A percentile compares a stretch with the other conserved stretches of the same genome.
Evolutionary conservation across 1,140 invertebrate species (phyloP).

Genomic region (Aradophagus sp.): DNA sequence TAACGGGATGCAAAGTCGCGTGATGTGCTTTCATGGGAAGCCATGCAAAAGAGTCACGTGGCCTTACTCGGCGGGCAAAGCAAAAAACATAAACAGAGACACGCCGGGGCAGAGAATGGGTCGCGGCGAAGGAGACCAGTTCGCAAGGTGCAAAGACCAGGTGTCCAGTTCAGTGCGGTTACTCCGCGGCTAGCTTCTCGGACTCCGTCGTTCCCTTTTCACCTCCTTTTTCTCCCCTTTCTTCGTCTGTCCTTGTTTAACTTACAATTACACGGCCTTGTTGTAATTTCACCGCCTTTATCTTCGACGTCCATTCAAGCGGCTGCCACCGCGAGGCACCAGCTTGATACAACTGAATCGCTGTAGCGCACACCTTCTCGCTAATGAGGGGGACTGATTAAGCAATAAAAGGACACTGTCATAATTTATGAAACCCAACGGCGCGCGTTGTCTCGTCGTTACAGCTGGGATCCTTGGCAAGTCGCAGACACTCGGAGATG

Average conservation of each 20-base stretch:
- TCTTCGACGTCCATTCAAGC: conserved; percentile 44
- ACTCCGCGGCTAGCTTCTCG: conserved; percentile 26
- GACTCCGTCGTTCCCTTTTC: conserved; percentile 17
- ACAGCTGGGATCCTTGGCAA: conserved; percentile 14
- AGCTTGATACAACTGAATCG: conserved; percentile 43
- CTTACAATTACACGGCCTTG: conserved; percentile 33
- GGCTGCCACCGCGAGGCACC: conserved; percentile 35
- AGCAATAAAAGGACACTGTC: conserved; percentile 47
- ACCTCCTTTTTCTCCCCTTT: conserved; percentile 13
- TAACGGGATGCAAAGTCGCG: conserved; percentile 41
- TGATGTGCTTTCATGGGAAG: conserved; percentile 50
- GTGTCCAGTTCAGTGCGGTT: conserved; percentile 56
- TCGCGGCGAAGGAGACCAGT: conserved; percentile 58
- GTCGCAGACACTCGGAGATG: neutral
- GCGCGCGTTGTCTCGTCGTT: neutral
- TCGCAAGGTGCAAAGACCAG: conserved; percentile 69
- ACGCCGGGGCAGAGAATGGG: conserved; percentile 31
- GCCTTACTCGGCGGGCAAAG: conserved; percentile 2
- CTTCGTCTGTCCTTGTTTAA: conserved; percentile 26
- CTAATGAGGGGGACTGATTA: conserved; percentile 45
- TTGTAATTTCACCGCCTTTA: conserved; percentile 39
- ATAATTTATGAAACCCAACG: conserved; percentile 32
- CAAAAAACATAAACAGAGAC: conserved; percentile 48
- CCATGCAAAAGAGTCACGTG: conserved; percentile 60
- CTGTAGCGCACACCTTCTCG: conserved; percentile 29